Evolutionary conservation across 2,113 vertebrate genomes (phyloP).

Genomic region (Salminus brasiliensis): DNA sequence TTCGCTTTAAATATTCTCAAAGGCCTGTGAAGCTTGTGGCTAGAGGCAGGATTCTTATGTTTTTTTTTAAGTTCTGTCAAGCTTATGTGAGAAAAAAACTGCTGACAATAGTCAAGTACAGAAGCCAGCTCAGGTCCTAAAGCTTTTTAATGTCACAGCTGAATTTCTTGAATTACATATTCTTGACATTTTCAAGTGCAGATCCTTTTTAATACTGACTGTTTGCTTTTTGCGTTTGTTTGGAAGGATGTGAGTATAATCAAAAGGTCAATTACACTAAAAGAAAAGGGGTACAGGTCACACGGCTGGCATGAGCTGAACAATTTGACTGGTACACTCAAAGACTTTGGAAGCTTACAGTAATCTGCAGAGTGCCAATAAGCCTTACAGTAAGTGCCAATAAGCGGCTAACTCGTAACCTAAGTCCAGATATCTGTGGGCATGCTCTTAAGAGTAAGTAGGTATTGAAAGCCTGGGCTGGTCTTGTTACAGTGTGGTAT

Average conservation of each 20-base stretch:
- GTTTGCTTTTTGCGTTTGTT: background rate
- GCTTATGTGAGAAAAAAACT: slow-evolving; percentile 10
- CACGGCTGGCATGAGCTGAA: background rate
- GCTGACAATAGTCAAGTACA: background rate
- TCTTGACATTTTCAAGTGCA: background rate
- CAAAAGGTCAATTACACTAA: background rate
- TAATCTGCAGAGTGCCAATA: slow-evolving; percentile 31
- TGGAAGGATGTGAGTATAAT: background rate
- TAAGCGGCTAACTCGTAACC: slow-evolving; percentile 25
- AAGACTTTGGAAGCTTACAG: slow-evolving; percentile 30
- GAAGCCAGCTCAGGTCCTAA: background rate
- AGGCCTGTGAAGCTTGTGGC: background rate
- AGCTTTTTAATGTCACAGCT: background rate
- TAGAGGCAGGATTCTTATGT: background rate
- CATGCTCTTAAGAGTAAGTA: background rate
- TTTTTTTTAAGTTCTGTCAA: background rate
- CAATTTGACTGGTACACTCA: slow-evolving; percentile 30
- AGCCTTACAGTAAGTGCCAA: slow-evolving; percentile 34
- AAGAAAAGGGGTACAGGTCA: background rate
- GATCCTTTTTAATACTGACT: background rate
- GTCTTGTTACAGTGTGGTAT: background rate
- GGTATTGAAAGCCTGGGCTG: background rate
- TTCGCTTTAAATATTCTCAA: slow-evolving; percentile 13
- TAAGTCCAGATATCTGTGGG: slow-evolving; percentile 22
- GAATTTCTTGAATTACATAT: background rate